Percentiles rank a stretch among this genome's conserved stretches.
These are phyloP conservation scores for Euglossa dilemma DNA, from an alignment of 1,140 invertebrate genomes.

Conservation along the genomic window DNA sequence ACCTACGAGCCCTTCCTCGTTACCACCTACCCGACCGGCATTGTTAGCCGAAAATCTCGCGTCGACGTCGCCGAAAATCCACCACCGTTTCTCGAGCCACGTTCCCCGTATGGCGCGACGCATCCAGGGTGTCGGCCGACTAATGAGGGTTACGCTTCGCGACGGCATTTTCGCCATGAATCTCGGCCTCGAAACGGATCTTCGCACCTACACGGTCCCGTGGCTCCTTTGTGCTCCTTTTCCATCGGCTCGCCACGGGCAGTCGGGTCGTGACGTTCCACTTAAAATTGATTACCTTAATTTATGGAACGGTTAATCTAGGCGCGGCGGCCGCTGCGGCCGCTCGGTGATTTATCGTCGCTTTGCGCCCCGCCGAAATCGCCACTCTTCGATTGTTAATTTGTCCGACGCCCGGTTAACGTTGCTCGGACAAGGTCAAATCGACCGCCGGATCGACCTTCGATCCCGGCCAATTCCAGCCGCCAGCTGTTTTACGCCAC, in stretches of 20 bases:
- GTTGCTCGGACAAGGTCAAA: too few species aligned
- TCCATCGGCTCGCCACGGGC: slow-evolving; percentile 17
- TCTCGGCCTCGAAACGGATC: slow-evolving; percentile 39
- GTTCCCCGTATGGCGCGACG: slow-evolving; percentile 45
- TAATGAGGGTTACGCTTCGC: slow-evolving; percentile 61
- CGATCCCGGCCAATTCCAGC: neutral
- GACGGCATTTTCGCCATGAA: slow-evolving; percentile 32
- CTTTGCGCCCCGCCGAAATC: slow-evolving; percentile 1
- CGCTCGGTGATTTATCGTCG: slow-evolving; percentile 37
- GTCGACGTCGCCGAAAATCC: neutral
- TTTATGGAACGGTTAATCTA: slow-evolving; percentile 51
- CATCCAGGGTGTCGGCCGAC: slow-evolving; percentile 50
- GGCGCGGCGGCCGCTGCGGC: slow-evolving; percentile 25
- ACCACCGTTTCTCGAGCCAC: neutral
- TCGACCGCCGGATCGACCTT: neutral
- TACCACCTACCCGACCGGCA: neutral
- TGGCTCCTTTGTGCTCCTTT: slow-evolving; percentile 22
- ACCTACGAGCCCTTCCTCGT: neutral
- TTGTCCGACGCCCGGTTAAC: neutral
- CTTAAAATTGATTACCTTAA: slow-evolving; percentile 53
- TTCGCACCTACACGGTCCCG: slow-evolving; percentile 22
- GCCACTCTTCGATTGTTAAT: slow-evolving; percentile 28
- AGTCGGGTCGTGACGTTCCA: slow-evolving; percentile 19
- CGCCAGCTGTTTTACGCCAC: slow-evolving; percentile 30
- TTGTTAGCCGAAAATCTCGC: neutral